phyloP scores from a whole-genome alignment of 2,113 vertebrate species.

The Struthidea cinerea region DNA sequence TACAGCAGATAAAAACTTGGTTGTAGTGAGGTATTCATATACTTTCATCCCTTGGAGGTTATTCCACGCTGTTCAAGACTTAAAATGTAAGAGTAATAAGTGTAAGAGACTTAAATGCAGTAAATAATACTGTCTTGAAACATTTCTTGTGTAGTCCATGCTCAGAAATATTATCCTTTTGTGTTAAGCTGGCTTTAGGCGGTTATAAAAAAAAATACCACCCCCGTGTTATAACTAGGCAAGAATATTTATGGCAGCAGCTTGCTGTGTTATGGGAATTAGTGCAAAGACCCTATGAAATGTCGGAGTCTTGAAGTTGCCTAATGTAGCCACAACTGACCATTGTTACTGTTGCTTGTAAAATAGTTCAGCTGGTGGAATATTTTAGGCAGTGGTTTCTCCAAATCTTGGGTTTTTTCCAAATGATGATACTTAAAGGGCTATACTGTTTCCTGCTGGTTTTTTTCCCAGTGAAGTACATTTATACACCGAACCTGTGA shows the following conservation, averaged over 20 bases:
- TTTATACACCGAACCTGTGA: not conserved
- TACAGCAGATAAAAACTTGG: not conserved
- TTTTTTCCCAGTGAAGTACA: not conserved
- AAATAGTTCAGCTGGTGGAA: not conserved
- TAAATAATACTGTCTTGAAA: not conserved
- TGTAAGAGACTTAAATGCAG: not conserved
- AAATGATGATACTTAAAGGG: not conserved
- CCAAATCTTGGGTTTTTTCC: not conserved
- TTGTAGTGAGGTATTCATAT: not conserved
- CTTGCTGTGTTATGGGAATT: not conserved
- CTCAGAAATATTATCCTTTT: not conserved
- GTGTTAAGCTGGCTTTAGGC: not conserved
- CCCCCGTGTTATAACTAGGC: not conserved
- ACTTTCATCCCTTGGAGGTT: not conserved
- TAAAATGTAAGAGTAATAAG: not conserved
- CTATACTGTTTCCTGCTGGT: not conserved
- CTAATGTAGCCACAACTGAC: not conserved
- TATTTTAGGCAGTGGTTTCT: not conserved
- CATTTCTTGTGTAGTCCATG: not conserved
- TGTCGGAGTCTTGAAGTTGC: not conserved
- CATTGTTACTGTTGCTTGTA: not conserved
- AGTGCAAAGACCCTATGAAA: not conserved
- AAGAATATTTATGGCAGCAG: not conserved
- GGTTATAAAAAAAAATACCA: not conserved
- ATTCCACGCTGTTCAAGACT: not conserved